phyloP scores from a whole-genome alignment of 2,797 vertebrate genomes.

The Limnodromus scolopaceus region DNA sequence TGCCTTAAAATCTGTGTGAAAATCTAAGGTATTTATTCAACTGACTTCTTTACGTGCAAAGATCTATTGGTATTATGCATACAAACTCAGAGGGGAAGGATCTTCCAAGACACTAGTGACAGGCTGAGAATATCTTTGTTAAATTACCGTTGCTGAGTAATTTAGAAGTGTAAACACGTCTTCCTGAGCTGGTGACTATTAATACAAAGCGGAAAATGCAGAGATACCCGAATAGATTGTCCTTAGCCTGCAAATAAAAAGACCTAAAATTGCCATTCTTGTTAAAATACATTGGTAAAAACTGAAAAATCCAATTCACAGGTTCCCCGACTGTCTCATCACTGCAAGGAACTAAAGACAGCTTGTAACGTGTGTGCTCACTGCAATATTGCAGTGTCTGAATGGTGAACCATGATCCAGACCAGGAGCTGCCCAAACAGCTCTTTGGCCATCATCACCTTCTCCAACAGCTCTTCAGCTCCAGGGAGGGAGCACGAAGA shows the following conservation, averaged over 20 bases:
- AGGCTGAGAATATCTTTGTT: background rate
- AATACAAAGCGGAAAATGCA: background rate
- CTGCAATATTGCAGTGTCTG: rapidly evolving
- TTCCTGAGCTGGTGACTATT: background rate
- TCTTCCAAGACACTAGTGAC: background rate
- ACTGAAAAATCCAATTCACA: background rate
- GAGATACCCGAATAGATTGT: background rate
- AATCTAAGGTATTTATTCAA: background rate
- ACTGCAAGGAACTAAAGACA: background rate
- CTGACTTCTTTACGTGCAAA: background rate
- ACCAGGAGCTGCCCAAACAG: background rate
- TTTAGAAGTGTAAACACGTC: background rate
- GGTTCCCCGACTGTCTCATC: background rate
- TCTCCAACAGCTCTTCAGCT: background rate
- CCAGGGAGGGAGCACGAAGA: rapidly evolving
- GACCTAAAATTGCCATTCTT: background rate
- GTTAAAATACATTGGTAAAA: background rate
- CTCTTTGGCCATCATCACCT: background rate
- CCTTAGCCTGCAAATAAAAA: background rate
- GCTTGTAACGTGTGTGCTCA: rapidly evolving
- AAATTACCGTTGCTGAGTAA: background rate
- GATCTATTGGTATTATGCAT: background rate
- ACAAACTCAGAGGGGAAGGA: background rate
- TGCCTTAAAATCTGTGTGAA: background rate
- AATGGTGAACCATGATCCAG: background rate